These are phyloP conservation scores for Hirudo medicinalis DNA, from an alignment of 1,140 invertebrate genomes.

Conservation along the genomic window DNA sequence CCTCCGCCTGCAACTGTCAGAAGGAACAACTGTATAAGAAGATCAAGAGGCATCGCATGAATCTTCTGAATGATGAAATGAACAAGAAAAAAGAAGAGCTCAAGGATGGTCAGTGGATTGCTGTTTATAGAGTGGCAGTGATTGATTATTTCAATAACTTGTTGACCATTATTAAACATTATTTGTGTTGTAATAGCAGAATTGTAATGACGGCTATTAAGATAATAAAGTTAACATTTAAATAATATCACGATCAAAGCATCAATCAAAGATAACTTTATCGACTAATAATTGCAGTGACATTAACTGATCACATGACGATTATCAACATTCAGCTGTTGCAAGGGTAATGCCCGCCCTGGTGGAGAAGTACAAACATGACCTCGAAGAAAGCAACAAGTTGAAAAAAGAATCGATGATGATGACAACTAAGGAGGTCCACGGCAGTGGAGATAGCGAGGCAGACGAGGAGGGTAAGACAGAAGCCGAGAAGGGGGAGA, in stretches of 20 bases:
- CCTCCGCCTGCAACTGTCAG: neutral
- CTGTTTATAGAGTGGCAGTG: neutral
- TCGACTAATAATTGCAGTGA: neutral
- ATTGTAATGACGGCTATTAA: neutral
- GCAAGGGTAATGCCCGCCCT: conserved; percentile 48
- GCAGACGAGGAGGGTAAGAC: conserved; percentile 38
- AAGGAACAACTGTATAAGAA: neutral
- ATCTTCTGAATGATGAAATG: too few relatives aligned
- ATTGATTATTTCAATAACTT: neutral
- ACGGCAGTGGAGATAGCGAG: conserved; percentile 30
- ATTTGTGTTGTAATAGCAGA: neutral
- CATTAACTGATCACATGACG: neutral
- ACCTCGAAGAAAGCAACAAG: conserved; percentile 47
- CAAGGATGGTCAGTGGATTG: neutral
- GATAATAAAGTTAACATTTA: too few relatives aligned
- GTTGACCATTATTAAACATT: neutral
- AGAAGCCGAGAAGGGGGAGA: conserved; percentile 25
- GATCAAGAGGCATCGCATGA: conserved; percentile 4
- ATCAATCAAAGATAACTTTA: neutral
- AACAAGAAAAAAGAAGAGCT: conserved; percentile 5
- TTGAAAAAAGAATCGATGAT: conserved; percentile 31
- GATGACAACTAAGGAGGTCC: conserved; percentile 24
- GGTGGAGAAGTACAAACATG: conserved; percentile 44
- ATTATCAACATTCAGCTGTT: conserved; percentile 39
- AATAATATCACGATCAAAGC: neutral